Conservation (phyloP, 2,888 invertebrate genomes). For the Ormyrus thymus region DNA sequence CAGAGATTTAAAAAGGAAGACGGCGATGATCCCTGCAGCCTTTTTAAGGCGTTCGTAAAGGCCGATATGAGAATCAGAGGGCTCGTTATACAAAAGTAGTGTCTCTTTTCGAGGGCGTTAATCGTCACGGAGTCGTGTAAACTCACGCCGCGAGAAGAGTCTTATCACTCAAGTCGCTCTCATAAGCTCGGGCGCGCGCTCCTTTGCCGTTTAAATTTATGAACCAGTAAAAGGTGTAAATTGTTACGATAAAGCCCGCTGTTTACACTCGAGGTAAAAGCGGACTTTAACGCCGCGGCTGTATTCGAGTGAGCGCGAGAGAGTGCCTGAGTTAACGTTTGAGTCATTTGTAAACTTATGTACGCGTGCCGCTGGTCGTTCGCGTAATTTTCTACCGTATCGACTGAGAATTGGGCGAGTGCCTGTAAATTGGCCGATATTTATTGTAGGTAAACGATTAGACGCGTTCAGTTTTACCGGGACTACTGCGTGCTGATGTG, state of each 20-base stretch:
- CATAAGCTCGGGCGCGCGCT: slow-evolving; percentile 56
- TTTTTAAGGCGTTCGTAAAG: slow-evolving; percentile 14
- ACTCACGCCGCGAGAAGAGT: slow-evolving; percentile 31
- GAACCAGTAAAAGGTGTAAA: slow-evolving; percentile 69
- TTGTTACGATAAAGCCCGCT: slow-evolving; percentile 65
- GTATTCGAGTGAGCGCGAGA: slow-evolving; percentile 56
- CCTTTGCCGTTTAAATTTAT: slow-evolving; percentile 67
- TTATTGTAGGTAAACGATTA: too few relatives aligned
- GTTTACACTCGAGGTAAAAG: slow-evolving; percentile 64
- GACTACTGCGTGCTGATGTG: too few relatives aligned
- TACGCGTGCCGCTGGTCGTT: slow-evolving; percentile 52
- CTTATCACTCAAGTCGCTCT: slow-evolving; percentile 61
- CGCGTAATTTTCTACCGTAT: slow-evolving; percentile 56
- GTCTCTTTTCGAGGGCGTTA: slow-evolving; percentile 27
- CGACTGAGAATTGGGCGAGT: slow-evolving; percentile 17
- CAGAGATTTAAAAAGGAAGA: not conserved
- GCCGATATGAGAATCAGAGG: slow-evolving; percentile 1
- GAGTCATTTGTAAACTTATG: slow-evolving; percentile 38
- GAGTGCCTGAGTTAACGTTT: slow-evolving; percentile 10
- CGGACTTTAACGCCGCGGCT: slow-evolving; percentile 61
- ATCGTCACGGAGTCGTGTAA: slow-evolving; percentile 39
- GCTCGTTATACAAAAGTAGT: slow-evolving; percentile 35
- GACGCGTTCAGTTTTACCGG: too few relatives aligned
- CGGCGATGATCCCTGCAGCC: not conserved
- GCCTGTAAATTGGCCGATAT: too few relatives aligned